Conservation (phyloP, 2,797 vertebrate genomes). For the Erithacus rubecula region DNA sequence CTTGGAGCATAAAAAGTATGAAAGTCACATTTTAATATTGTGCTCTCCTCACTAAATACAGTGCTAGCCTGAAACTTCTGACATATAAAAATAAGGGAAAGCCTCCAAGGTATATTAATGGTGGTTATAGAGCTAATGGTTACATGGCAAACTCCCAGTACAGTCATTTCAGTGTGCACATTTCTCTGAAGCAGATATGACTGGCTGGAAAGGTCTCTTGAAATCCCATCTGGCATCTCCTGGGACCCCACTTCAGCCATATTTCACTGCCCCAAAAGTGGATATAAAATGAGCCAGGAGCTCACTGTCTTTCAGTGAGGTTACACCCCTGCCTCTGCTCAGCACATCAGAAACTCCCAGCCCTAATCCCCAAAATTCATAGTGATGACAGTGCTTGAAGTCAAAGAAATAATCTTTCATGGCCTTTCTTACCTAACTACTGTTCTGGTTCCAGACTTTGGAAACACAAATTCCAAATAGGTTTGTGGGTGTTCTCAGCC, state of each 20-base stretch:
- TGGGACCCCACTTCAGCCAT: not conserved
- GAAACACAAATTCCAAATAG: not conserved
- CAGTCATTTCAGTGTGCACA: not conserved
- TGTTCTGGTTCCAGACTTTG: not conserved
- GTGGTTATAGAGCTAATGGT: constrained; percentile 54
- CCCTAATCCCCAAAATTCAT: not conserved
- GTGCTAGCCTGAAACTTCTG: constrained; percentile 39
- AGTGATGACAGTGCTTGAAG: not conserved
- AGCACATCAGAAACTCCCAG: not conserved
- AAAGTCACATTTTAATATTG: constrained; percentile 65
- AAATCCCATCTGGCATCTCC: constrained; percentile 47
- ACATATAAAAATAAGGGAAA: constrained; percentile 45
- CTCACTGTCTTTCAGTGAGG: not conserved
- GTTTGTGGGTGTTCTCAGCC: not conserved
- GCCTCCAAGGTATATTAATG: constrained; percentile 37
- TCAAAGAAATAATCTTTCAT: not conserved
- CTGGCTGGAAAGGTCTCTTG: constrained; percentile 50
- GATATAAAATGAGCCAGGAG: constrained; percentile 7
- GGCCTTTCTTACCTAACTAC: not conserved
- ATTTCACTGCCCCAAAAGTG: constrained; percentile 12
- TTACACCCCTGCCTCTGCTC: not conserved
- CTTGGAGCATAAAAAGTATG: constrained; percentile 54
- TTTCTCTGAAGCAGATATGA: constrained; percentile 27
- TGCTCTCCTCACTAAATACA: constrained; percentile 27
- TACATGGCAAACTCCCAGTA: constrained; percentile 54